Percentiles rank a stretch among this genome's conserved stretches.
phyloP scores from a whole-genome alignment of 1,140 invertebrate species.

The Eueides isabella region DNA sequence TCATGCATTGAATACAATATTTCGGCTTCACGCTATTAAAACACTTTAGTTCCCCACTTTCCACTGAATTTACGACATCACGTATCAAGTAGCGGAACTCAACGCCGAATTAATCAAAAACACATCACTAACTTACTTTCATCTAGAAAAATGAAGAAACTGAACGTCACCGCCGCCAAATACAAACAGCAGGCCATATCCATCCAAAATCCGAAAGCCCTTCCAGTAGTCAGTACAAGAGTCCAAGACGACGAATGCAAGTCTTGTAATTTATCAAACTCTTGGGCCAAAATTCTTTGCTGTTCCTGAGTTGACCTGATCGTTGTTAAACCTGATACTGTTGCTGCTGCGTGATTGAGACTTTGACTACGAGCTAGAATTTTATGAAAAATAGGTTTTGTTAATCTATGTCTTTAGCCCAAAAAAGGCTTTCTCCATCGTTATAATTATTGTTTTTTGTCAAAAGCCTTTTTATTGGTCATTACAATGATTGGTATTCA shows the following conservation, averaged over 20 bases:
- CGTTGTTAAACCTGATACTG: slow-evolving; percentile 91
- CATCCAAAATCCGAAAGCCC: slow-evolving; percentile 84
- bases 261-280: slow-evolving; percentile 87
- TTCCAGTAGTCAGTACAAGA: slow-evolving; percentile 85
- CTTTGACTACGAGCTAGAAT: slow-evolving; percentile 89
- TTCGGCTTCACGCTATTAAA: too few relatives aligned
- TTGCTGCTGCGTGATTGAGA: slow-evolving; percentile 92
- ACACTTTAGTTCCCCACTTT: too few relatives aligned
- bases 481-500: too few relatives aligned
- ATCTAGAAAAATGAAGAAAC: slow-evolving; percentile 79
- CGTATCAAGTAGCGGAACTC: too few relatives aligned
- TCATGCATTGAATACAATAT: too few relatives aligned
- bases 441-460: too few relatives aligned
- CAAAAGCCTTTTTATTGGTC: too few relatives aligned
- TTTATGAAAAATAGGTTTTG: not conserved
- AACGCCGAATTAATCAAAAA: too few relatives aligned
- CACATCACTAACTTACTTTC: slow-evolving; percentile 50
- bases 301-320: slow-evolving; percentile 89
- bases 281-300: slow-evolving; percentile 83
- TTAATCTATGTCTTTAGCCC: too few relatives aligned
- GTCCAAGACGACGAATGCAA: slow-evolving; percentile 87
- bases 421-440: too few relatives aligned
- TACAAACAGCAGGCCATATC: slow-evolving; percentile 88
- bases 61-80: too few relatives aligned
- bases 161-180: slow-evolving; percentile 83